Conservation (phyloP, 23 tunicate species). For the Botrylloides violaceus region DNA sequence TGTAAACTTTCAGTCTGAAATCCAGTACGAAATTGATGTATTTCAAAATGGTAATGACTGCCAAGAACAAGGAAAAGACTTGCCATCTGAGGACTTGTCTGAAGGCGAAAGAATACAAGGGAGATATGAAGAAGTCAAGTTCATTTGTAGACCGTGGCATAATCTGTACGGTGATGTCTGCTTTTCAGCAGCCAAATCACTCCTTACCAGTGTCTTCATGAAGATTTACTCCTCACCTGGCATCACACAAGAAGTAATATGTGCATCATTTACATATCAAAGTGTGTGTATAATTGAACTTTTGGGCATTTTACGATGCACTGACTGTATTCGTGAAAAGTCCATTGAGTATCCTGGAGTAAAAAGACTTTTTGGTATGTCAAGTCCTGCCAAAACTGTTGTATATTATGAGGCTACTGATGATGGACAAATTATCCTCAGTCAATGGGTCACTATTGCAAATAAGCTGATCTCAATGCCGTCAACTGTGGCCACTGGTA, state of each 20-base stretch:
- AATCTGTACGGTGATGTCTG: constrained; percentile 41
- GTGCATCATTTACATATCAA: constrained; percentile 12
- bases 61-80: not conserved
- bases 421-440: constrained; percentile 3
- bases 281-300: constrained; percentile 1
- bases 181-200: constrained; percentile 25
- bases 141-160: constrained; percentile 78
- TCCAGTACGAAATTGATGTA: not conserved
- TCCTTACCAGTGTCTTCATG: constrained; percentile 37
- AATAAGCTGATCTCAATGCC: not conserved
- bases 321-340: not conserved
- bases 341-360: not conserved
- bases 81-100: not conserved
- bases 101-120: not conserved
- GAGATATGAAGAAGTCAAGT: constrained; percentile 30
- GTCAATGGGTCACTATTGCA: not conserved
- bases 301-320: not conserved
- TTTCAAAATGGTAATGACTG: not conserved
- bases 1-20: constrained; percentile 10
- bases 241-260: not conserved
- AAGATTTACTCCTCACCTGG: constrained; percentile 16
- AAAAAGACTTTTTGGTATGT: not conserved
- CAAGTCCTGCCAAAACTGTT: not conserved
- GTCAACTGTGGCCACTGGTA: not conserved
- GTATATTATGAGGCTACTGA: constrained; percentile 17